A percentile compares a stretch with the other conserved stretches of the same genome.
Evolutionary conservation across 1,140 invertebrate genomes (phyloP).

Genomic region (Sogatella furcifera): DNA sequence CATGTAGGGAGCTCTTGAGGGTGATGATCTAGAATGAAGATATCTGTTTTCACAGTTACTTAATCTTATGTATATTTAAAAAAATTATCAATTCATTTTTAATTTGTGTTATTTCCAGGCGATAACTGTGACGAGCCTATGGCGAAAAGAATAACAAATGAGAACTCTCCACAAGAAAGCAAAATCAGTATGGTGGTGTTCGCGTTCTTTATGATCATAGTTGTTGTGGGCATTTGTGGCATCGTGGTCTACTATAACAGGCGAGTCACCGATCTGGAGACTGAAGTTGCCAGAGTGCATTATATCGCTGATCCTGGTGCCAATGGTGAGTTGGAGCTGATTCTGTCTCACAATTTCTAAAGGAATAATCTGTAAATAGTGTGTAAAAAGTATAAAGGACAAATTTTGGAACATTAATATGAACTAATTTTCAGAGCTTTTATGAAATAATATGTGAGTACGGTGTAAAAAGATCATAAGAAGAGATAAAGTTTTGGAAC

Average conservation of each 20-base stretch:
- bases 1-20: no score
- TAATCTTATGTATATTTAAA: no score
- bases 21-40: no score
- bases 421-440: background rate
- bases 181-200: constrained; percentile 49
- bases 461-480: no score
- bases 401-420: no score
- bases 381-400: no score
- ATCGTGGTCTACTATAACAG: constrained; percentile 66
- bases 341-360: no score
- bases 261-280: constrained; percentile 66
- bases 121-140: constrained; percentile 39
- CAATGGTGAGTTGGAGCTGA: constrained; percentile 30
- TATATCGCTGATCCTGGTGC: constrained; percentile 70
- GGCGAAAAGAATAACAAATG: constrained; percentile 30
- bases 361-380: no score
- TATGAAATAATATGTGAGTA: no score
- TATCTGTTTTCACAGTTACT: no score
- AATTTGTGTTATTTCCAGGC: constrained; percentile 30
- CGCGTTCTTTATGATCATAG: constrained; percentile 53
- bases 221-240: constrained; percentile 46
- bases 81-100: no score
- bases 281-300: constrained; percentile 76
- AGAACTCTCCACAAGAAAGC: constrained; percentile 26
- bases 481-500: no score